Conservation (phyloP, 2,113 vertebrate genomes). For the Empidonax alnorum region DNA sequence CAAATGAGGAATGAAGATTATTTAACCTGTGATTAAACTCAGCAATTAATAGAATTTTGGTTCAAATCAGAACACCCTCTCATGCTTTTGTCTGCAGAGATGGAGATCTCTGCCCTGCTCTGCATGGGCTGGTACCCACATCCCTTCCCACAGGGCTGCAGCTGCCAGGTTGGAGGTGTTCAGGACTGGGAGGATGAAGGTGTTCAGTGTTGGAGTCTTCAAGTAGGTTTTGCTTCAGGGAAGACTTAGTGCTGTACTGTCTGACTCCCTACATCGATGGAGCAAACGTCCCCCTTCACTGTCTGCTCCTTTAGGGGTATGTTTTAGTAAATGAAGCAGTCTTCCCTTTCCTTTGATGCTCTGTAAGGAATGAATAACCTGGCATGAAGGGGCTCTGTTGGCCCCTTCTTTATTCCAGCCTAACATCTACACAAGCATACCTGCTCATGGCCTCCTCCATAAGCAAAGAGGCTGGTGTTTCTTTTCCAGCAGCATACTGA, state of each 20-base stretch:
- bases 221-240: neutral
- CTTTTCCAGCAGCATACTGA: neutral
- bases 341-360: neutral
- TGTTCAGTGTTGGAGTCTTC: neutral
- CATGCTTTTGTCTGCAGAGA: neutral
- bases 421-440: neutral
- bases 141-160: neutral
- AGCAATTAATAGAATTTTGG: neutral
- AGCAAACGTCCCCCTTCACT: fast-evolving
- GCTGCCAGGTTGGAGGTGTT: neutral
- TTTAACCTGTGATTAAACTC: neutral
- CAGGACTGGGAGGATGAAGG: neutral
- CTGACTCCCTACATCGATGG: neutral
- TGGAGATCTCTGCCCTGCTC: neutral
- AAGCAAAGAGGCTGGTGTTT: neutral
- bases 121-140: neutral
- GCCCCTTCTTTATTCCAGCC: neutral
- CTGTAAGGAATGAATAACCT: neutral
- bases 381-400: fast-evolving
- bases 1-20: neutral
- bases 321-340: neutral
- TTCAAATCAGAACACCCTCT: neutral
- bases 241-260: neutral
- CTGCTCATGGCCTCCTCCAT: neutral
- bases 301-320: too few relatives aligned